phyloP scores from a whole-genome alignment of 2,888 invertebrate species.

The Drosophila quasianomalipes region DNA sequence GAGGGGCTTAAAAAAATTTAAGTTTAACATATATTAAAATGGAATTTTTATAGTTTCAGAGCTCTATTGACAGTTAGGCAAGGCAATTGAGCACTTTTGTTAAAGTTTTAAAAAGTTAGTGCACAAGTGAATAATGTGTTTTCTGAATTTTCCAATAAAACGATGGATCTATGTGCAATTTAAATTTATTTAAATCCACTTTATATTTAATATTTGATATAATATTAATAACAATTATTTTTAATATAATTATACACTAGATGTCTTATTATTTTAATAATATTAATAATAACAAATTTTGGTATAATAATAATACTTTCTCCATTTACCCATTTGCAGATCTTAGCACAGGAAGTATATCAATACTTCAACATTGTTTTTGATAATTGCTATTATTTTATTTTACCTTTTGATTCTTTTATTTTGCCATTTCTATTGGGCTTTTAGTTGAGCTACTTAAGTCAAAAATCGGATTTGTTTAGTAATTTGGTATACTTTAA shows the following conservation, averaged over 20 bases:
- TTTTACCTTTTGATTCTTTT: not conserved
- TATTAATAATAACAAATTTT: not conserved
- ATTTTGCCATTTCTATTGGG: not conserved
- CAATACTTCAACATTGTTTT: not conserved
- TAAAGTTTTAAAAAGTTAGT: not conserved
- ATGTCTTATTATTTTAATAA: not conserved
- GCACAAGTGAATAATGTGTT: not conserved
- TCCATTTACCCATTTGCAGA: not conserved
- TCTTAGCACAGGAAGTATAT: not conserved
- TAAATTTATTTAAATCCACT: not conserved
- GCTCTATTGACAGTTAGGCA: too few relatives aligned
- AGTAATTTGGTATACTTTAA: not conserved
- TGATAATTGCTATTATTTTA: not conserved
- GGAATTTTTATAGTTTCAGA: not conserved
- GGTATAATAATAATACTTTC: not conserved
- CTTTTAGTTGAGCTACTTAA: not conserved
- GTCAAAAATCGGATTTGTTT: not conserved
- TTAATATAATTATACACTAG: not conserved
- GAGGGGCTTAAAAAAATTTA: not conserved
- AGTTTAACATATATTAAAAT: not conserved
- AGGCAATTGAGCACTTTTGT: not conserved
- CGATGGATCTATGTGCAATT: not conserved
- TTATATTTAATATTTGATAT: not conserved
- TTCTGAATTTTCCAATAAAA: not conserved
- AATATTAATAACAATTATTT: not conserved